phyloP scores from a whole-genome alignment of 2,113 vertebrate species.

The Notothenia rossii region DNA sequence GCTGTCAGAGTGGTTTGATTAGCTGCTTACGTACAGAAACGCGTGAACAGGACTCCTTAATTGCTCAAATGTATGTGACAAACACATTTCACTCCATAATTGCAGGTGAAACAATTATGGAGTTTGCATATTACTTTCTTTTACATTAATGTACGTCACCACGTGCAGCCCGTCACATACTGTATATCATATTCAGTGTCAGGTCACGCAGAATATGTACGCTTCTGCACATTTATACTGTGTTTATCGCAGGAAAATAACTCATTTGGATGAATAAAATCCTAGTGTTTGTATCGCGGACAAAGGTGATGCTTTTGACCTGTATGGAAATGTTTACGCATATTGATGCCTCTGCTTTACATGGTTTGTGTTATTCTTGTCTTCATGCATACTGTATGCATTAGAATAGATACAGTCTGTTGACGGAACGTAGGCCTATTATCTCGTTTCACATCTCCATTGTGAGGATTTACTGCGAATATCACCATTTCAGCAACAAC shows the following conservation, averaged over 20 bases:
- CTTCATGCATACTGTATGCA: neutral
- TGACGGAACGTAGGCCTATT: no score
- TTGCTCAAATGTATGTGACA: slow-evolving; percentile 68
- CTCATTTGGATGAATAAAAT: slow-evolving; percentile 10
- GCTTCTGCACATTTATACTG: neutral
- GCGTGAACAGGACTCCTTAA: slow-evolving; percentile 60
- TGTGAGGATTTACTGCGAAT: neutral
- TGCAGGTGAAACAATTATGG: slow-evolving; percentile 60
- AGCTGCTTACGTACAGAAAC: slow-evolving; percentile 54
- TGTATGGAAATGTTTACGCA: slow-evolving; percentile 24
- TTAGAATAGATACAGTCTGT: neutral
- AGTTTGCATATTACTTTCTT: slow-evolving; percentile 36
- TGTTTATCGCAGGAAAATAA: neutral
- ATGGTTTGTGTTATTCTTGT: neutral
- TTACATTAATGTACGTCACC: slow-evolving; percentile 44
- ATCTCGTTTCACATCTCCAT: neutral
- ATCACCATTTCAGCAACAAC: no score
- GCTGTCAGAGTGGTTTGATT: slow-evolving; percentile 69
- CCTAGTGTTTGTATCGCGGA: slow-evolving; percentile 3
- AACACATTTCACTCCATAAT: slow-evolving; percentile 68
- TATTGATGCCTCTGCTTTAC: slow-evolving; percentile 12
- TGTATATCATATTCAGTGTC: slow-evolving; percentile 16
- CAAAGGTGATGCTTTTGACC: slow-evolving; percentile 21
- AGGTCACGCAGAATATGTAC: slow-evolving; percentile 18
- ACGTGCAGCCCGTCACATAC: slow-evolving; percentile 39